Base-by-base conservation (phyloP, 2,113 vertebrate species). In the Raja brachyura region DNA sequence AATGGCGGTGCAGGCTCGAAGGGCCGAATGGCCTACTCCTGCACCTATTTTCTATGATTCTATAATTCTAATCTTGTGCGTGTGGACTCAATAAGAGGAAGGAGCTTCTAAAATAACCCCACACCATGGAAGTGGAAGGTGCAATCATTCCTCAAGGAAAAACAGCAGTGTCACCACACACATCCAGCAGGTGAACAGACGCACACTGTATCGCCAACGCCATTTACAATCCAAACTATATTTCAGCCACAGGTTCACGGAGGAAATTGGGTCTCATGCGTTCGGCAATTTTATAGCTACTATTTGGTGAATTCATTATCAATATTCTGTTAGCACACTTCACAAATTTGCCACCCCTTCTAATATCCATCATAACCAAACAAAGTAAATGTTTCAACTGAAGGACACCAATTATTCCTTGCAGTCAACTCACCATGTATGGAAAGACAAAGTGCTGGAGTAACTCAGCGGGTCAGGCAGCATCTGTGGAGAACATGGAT, bases 221-320 rank as follows among this genome's bases (percentile, higher is more conserved):
- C n/a, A 20, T 85, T 59, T 90, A 39, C 33, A 68, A n/a, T n/a
- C 61, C 86, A 39, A 31, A 63, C 63, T 68, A 68, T 68, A 68
- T 31, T 68, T 90, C 16, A 33, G 18, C 86, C 31, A 22, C 66
- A 63, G 83, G 31, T 22, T 31, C 63, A 22, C 33, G 10, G n/a
- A 20, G n/a, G 11, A 68, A 90, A 68, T 90, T 7, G 33, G 86
- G 68, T 18, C 86, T 33, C n/a, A n/a, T 31, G 5, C 61, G 68
- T 63, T 66, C 68, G 11, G 6, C 33, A 61, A 16, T 68, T 70
- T 31, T 18, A 59, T 33, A 22, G 61, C 14, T 3, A n/a, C n/a
- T 68, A 31, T 90, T 90, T 90, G 86, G 33, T 68, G 68, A 90
- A 68, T 90, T 90, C 66, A 90, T 33, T 66, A 68, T 61, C 86